These are phyloP conservation scores for Fulica atra DNA, from an alignment of 2,113 vertebrate species.

Conservation along the genomic window DNA sequence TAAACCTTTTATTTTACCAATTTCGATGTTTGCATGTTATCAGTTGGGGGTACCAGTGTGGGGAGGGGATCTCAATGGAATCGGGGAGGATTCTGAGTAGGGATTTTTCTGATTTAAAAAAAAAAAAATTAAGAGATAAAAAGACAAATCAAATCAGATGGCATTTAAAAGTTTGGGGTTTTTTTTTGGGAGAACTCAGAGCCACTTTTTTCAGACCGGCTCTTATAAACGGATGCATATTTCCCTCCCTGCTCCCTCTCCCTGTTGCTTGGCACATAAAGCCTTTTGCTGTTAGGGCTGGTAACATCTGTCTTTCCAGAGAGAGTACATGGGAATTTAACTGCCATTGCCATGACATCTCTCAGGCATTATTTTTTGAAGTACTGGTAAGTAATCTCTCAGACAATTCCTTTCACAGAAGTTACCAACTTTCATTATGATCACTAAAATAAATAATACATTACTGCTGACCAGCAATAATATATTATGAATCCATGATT, in stretches of 20 bases:
- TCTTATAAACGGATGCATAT: background rate
- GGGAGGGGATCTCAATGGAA: background rate
- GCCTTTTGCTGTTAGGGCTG: background rate
- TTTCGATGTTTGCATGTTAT: background rate
- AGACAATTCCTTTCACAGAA: background rate
- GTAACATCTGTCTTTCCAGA: background rate
- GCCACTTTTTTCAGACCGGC: background rate
- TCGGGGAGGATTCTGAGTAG: background rate
- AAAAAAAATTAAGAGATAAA: background rate
- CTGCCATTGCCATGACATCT: background rate
- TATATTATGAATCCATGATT: background rate
- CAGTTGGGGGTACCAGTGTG: rapidly evolving
- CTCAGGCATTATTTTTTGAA: background rate
- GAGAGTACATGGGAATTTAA: background rate
- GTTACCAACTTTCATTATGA: background rate
- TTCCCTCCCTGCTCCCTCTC: background rate
- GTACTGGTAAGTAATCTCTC: background rate
- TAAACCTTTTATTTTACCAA: background rate
- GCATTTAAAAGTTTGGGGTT: background rate
- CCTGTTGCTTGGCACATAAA: background rate
- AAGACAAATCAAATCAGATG: background rate
- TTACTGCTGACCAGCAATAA: background rate
- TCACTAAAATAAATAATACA: background rate
- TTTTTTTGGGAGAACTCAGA: background rate
- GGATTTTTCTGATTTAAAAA: background rate